Percentiles rank a stretch among this genome's conserved stretches.
Conservation (phyloP, 2,888 invertebrate species). For the Sarcophaga subvicina region DNA sequence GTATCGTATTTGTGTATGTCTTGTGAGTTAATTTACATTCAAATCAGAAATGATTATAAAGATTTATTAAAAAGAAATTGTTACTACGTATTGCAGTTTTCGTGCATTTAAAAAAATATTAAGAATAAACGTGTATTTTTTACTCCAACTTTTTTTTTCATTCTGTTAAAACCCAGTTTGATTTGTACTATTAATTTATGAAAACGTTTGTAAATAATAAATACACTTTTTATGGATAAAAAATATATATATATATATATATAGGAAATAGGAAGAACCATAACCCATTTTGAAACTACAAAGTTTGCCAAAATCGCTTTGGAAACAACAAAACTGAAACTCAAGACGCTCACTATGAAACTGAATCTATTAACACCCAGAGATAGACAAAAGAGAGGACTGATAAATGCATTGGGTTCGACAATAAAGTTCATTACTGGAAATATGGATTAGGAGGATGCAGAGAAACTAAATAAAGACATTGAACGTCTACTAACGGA, state of each 20-base stretch:
- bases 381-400: conserved; percentile 52
- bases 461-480: conserved; percentile 37
- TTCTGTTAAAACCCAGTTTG: conserved; percentile 24
- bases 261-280: conserved; percentile 23
- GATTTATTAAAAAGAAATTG: conserved; percentile 50
- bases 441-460: conserved; percentile 60
- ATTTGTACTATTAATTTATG: conserved; percentile 28
- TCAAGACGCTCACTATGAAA: conserved; percentile 49
- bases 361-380: conserved; percentile 37
- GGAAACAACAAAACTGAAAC: conserved; percentile 48
- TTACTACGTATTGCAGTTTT: conserved; percentile 58
- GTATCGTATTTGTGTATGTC: not conserved
- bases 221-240: not conserved
- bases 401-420: conserved; percentile 57
- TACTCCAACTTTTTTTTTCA: not conserved
- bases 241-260: too few relatives aligned
- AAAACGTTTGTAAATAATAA: conserved; percentile 33
- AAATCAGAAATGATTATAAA: conserved; percentile 40
- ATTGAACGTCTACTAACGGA: conserved; percentile 31
- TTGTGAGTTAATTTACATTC: conserved; percentile 33
- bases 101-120: conserved; percentile 33
- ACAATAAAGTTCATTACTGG: conserved; percentile 64
- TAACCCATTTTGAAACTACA: conserved; percentile 30
- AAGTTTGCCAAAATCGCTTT: conserved; percentile 45
- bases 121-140: conserved; percentile 33